phyloP scores from a whole-genome alignment of 1,140 invertebrate species.

The Caenorhabditis brenneri region DNA sequence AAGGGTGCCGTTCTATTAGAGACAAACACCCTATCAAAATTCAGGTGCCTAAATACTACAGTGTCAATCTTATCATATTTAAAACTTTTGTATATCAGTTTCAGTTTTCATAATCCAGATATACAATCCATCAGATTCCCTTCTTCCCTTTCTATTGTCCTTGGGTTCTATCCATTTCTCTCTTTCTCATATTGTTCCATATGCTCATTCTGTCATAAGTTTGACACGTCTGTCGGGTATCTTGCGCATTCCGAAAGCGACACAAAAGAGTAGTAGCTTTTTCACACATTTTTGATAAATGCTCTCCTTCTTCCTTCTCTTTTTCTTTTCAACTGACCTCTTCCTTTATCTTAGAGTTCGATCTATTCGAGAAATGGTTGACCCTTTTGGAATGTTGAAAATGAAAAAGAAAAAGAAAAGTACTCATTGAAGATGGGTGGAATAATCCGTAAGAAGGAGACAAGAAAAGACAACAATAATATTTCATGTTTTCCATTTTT shows the following conservation, averaged over 20 bases:
- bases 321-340: neutral
- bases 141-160: too few relatives aligned
- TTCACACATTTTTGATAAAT: conserved; percentile 35
- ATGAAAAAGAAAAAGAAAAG: neutral
- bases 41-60: too few relatives aligned
- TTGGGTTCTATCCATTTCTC: neutral
- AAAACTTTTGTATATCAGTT: too few relatives aligned
- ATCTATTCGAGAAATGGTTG: neutral
- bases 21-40: too few relatives aligned
- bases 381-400: neutral
- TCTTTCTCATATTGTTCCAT: neutral
- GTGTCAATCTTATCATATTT: too few relatives aligned
- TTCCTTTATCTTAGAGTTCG: conserved; percentile 5
- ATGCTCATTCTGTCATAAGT: conserved; percentile 27
- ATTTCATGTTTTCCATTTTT: neutral
- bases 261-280: conserved; percentile 2
- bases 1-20: too few relatives aligned
- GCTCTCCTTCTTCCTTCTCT: too few relatives aligned
- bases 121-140: too few relatives aligned
- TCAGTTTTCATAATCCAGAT: too few relatives aligned
- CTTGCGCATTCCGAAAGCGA: conserved; percentile 18
- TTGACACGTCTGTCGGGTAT: conserved; percentile 20
- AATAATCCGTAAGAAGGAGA: neutral
- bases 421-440: neutral
- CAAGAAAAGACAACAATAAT: neutral